These are phyloP conservation scores for cattle (Bos taurus) DNA, from an alignment of 2,113 vertebrate genomes.

Conservation along the genomic window ARS-UCD2.0 NC_037328.1:90894001-90894500, in stretches of 20 bases:
- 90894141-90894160: not conserved
- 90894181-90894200: not conserved
- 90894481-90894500: not conserved
- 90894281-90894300: not conserved
- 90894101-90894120: not conserved
- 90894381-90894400: not conserved
- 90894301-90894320: not conserved
- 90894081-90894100: not conserved
- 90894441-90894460: not conserved
- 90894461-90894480: not conserved
- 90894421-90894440: not conserved
- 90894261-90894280: not conserved
- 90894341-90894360: not conserved
- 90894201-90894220: not conserved
- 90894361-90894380: not conserved
- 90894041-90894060: not conserved
- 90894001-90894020: not conserved
- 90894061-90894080: not conserved
- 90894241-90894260: not conserved
- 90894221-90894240: not conserved
- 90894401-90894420: rapidly evolving
- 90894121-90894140: not conserved
- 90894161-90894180: not conserved
- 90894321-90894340: not conserved
- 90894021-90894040: not conserved